Evolutionary conservation across 1,140 invertebrate genomes (phyloP), one percentile per base, ranked within the genome.

Genomic region (Drosophila sproati): DNA sequence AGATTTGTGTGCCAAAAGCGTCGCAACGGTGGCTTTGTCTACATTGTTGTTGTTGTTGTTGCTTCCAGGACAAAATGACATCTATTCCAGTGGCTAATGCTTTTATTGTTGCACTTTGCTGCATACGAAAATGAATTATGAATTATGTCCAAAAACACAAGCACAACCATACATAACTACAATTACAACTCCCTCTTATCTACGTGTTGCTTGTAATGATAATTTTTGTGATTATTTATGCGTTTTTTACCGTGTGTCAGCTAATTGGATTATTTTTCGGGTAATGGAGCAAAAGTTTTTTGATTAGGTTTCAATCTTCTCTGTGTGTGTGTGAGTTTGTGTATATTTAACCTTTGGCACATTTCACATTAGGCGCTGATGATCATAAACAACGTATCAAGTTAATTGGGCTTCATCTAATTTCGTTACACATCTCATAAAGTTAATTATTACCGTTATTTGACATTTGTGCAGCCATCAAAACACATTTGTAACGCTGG

Each of bases 1-100:
- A 88, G 77, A 87, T 87, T 88, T 87, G 83, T 87, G 77, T 79
- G 73, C 73, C 73, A 88, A 77, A 81, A 79, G 73, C 73, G 63
- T 50, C 61, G 63, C 72, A 67, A 45, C 47, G 41, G 73, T 57
- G 51, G 54, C 35, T 8, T 75, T 78, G 62, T 48, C 35, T 37
- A 70, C 41, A 56, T 48, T 66, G 54, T 59, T 45, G 3, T 34
- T 59, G 41, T 63, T 55, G 39, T 29, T 66, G 48, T 12, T 66
- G 62, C 35, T 61, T 50, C 56, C 70, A 73, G 72, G 66, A 69
- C 72, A 69, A 45, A 32, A 60, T 60, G 47, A 67, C 47, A 51
- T 67, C 57, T 48, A 52, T 66, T 50, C n/a, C 41, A 59, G 61
- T 39, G 39, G 34, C 29, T 39, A 12, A 32, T 37, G 20, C 32